phyloP scores from a whole-genome alignment of 2,113 vertebrate species.

The Arothron firmamentum region DNA sequence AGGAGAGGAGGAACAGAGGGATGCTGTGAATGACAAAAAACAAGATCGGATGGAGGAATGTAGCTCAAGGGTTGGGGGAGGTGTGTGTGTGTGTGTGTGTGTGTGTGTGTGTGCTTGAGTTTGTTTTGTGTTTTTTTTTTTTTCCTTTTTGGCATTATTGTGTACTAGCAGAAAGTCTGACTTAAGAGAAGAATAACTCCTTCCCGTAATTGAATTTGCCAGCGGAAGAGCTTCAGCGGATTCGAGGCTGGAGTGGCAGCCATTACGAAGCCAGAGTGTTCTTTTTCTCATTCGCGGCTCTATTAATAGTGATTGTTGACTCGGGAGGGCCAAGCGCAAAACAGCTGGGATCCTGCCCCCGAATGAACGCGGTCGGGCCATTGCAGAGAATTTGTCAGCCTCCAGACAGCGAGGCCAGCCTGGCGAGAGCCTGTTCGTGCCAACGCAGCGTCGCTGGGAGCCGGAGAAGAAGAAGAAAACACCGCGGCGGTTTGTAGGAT shows the following conservation, averaged over 20 bases:
- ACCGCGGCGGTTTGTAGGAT: slow-evolving; percentile 33
- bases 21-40: slow-evolving; percentile 39
- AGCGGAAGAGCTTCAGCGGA: slow-evolving; percentile 62
- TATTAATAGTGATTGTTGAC: slow-evolving; percentile 43
- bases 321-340: slow-evolving; percentile 20
- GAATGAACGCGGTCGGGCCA: slow-evolving; percentile 14
- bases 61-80: slow-evolving; percentile 32
- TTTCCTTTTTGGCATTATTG: slow-evolving; percentile 60
- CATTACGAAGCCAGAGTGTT: slow-evolving; percentile 40
- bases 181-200: slow-evolving; percentile 70
- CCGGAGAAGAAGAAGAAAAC: slow-evolving; percentile 16
- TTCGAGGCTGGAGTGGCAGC: slow-evolving; percentile 41
- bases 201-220: slow-evolving; percentile 73
- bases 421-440: slow-evolving; percentile 9
- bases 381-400: slow-evolving; percentile 31
- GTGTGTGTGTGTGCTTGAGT: neutral
- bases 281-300: slow-evolving; percentile 37
- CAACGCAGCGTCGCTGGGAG: slow-evolving; percentile 4
- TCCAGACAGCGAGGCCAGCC: slow-evolving; percentile 14
- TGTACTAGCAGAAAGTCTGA: slow-evolving; percentile 74
- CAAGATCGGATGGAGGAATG: slow-evolving; percentile 35
- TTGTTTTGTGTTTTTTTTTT: slow-evolving; percentile 57
- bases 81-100: slow-evolving; percentile 10
- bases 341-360: slow-evolving; percentile 23
- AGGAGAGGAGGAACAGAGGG: slow-evolving; percentile 28